A percentile compares a stretch with the other conserved stretches of the same genome.
phyloP scores from a whole-genome alignment of 2,113 vertebrate genomes.

The Serinus canaria region DNA sequence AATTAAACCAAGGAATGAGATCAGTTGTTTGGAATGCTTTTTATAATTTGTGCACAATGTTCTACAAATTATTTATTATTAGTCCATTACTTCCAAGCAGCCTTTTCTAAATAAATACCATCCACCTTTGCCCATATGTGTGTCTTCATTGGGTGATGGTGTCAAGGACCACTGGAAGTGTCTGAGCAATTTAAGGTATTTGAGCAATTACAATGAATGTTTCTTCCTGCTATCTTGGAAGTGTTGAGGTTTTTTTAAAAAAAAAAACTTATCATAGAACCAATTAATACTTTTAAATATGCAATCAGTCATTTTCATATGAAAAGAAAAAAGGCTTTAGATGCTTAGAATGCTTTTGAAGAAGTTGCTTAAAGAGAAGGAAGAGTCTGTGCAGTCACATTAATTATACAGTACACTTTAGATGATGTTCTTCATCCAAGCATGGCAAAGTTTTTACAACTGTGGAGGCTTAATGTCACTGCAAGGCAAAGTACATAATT shows the following conservation, averaged over 20 bases:
- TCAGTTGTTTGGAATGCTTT: constrained; percentile 38
- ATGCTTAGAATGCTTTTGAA: constrained; percentile 31
- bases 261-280: background rate
- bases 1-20: constrained; percentile 62
- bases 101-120: background rate
- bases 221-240: background rate
- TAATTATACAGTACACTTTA: constrained; percentile 34
- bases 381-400: constrained; percentile 1
- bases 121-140: background rate
- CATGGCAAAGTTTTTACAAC: constrained; percentile 18
- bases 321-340: constrained; percentile 18
- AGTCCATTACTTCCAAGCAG: background rate
- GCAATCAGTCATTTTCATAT: background rate
- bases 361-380: constrained; percentile 1
- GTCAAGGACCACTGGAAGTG: background rate
- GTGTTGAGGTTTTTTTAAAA: background rate
- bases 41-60: background rate
- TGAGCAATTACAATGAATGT: background rate
- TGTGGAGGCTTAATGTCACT: constrained; percentile 18
- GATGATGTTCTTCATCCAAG: constrained; percentile 27
- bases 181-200: background rate
- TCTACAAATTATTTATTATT: constrained; percentile 42
- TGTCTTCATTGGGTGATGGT: background rate
- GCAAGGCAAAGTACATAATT: constrained; percentile 11
- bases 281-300: constrained; percentile 43